Base-by-base conservation (phyloP, 2,113 vertebrate genomes). In the Gallinago jamesoni region DNA sequence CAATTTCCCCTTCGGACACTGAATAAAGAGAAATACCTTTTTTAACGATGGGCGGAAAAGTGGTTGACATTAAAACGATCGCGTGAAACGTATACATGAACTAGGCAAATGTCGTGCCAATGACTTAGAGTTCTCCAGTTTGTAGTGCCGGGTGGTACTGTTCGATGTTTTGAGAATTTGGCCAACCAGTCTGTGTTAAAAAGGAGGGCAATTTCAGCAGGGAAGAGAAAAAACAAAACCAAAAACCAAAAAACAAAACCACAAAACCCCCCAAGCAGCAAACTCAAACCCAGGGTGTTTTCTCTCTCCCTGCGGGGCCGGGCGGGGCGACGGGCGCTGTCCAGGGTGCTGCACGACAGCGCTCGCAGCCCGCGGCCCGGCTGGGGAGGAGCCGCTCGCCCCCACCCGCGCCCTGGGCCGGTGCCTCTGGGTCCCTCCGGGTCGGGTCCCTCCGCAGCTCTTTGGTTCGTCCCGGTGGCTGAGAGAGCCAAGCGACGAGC, bases 281-380 rank as follows among this genome's bases (percentile, higher is more conserved):
- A 47, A 1, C 4, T 1, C 50, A 50, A 68, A 27, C 4, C 7
- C 18, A 25, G 20, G 23, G 10, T 60, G 33, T 21, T 23, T 30
- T 47, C 56, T 27, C 16, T 5, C 7, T 37, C 43, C 27, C 18
- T 30, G 18, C 5, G 5, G 13, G 30, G 39, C 39, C 19, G 28
- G 28, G 27, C 4, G 24, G 63, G 9, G 20, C 23, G 22, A 13
- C 15, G 35, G 45, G 75, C 18, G 75, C 94, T 95, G 94, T 96
- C 97, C 95, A 5, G 17, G 85, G 97, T 95, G 2, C 95, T 96
- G 94, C 12, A 87, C 6, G 17, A 5, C 33, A 24, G 30, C 3
- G 4, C 21, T 0, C 14, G 2, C 14, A 7, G 68, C 55, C 50
- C 14, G 15, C 1, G 23, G 21, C 13, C 17, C 0, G 13, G 5